Percentiles rank a stretch among this genome's conserved stretches.
Evolutionary conservation across 2,888 invertebrate species (phyloP).

Genomic region (Silvanus unidentatus): DNA sequence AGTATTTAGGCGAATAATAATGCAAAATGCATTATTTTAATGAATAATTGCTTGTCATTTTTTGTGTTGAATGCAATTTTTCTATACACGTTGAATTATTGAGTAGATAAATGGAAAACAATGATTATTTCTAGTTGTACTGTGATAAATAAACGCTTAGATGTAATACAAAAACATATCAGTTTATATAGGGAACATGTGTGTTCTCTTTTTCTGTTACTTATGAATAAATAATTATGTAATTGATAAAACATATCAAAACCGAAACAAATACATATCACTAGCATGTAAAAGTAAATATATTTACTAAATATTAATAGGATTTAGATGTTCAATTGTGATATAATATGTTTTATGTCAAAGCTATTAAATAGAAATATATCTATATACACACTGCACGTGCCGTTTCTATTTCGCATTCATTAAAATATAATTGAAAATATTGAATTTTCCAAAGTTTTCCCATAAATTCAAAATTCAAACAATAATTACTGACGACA

Average conservation of each 20-base stretch:
- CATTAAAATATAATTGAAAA: no score
- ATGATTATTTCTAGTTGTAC: conserved; percentile 23
- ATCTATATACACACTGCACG: conserved; percentile 7
- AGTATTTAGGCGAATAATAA: conserved; percentile 23
- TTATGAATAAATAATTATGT: no score
- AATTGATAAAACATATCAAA: conserved; percentile 16
- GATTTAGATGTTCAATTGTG: conserved; percentile 21
- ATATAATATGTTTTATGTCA: conserved; percentile 21
- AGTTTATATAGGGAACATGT: no score
- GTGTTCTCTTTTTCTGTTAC: no score
- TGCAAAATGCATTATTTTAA: background rate
- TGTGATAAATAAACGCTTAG: conserved; percentile 27
- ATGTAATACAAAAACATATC: conserved; percentile 4
- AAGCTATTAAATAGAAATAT: conserved; percentile 11
- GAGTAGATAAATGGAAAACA: background rate
- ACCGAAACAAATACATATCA: conserved; percentile 17
- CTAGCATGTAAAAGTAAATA: conserved; percentile 11
- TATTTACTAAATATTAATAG: conserved; percentile 6
- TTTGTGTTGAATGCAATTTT: background rate
- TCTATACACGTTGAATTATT: conserved; percentile 10
- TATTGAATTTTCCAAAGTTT: no score
- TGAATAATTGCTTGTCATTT: background rate
- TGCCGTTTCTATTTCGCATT: no score
- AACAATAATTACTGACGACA: no score
- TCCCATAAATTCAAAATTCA: no score